Evolutionary conservation across 1,140 invertebrate genomes (phyloP), one percentile per base, ranked within the genome.

Genomic region (Triops cancriformis): DNA sequence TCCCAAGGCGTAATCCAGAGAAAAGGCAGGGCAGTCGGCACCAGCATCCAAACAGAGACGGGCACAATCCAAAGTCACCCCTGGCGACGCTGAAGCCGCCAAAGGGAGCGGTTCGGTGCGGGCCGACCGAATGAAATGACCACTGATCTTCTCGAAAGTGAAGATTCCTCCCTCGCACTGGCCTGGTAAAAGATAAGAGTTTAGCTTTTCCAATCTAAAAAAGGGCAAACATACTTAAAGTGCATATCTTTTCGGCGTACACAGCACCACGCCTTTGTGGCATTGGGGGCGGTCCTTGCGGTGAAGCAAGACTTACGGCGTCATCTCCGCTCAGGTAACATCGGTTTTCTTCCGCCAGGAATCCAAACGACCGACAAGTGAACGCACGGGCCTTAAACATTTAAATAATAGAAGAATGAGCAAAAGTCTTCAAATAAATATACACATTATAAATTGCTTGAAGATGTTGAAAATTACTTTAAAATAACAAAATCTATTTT

Each of bases 271-370:
- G 31, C 78, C 81, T 82, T 27, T 80, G 79, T 1, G 81, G 80
- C 1, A 82, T 64, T 26, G 82, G 81, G 18, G 81, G 31, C 28
- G 76, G 43, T 51, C 74, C 78, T 78, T 45, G 73, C 5, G 73
- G 73, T 26, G 82, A 82, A 79, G 81, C 82, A 9, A 87, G 80
- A 37, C 83, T 86, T 9, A 85, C 80, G 0, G 84, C 82, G 80
- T 87, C 86, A 80, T 87, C 86, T 1, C 85, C 86, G 80, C 85
- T 86, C 26, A 87, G 78, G 79, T 86, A 87, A 79, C 86, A 87
- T 1, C 84, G 81, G 78, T 85, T 85, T 72, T 83, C 82, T 42
- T 82, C 83, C 14, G 80, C 79, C 27, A 82, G 80, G 78, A 83
- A 86, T 9, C 84, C 83, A 78, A 82, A 86, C 1, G 85, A 82